Evolutionary conservation across 2,113 vertebrate genomes (phyloP), one percentile per base, ranked within the genome.

Genomic region (Talpa occidentalis): DNA sequence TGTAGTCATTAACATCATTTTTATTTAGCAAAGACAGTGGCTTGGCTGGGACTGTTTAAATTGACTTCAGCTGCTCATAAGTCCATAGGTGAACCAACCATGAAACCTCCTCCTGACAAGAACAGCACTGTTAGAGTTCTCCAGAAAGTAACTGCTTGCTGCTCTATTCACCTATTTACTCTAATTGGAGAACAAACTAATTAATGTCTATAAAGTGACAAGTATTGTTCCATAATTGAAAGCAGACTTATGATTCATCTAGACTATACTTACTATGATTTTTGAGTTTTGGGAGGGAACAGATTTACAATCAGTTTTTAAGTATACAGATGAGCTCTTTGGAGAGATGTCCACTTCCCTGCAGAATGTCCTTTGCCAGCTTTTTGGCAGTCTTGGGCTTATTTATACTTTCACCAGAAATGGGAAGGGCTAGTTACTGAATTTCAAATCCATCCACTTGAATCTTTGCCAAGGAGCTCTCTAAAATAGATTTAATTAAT

Each of bases 401-500:
- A 6, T 86, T 88, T 70, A 3, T 85, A 72, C 72, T n/a, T 87
- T 28, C 5, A 37, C 47, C 52, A 47, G 79, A 69, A 77, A 86
- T 42, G 21, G 73, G 67, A 76, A 52, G 44, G 80, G 37, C 74
- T 83, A 86, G 70, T 79, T 56, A 62, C 79, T 28, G 37, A 92
- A 69, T 84, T 82, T 74, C 40, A 30, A 85, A 79, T 90, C 83
- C 7, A 54, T 88, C 56, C 47, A 59, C 47, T 78, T 87, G 89
- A 87, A 47, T 84, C 80, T 74, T 78, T 88, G 88, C 95, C 84
- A 93, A 72, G 30, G 62, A 74, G 49, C 52, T 90, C 85, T 95
- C 81, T 92, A 64, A 92, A 96, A 74, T 74, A 94, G 77, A 77
- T 44, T 67, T 67, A 67, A 52, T 83, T 83, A 64, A 87, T 89